Percentiles rank a stretch among this genome's conserved stretches.
These are phyloP conservation scores for Cherax destructor DNA, from an alignment of 1,140 invertebrate species.

Conservation along the genomic window DNA sequence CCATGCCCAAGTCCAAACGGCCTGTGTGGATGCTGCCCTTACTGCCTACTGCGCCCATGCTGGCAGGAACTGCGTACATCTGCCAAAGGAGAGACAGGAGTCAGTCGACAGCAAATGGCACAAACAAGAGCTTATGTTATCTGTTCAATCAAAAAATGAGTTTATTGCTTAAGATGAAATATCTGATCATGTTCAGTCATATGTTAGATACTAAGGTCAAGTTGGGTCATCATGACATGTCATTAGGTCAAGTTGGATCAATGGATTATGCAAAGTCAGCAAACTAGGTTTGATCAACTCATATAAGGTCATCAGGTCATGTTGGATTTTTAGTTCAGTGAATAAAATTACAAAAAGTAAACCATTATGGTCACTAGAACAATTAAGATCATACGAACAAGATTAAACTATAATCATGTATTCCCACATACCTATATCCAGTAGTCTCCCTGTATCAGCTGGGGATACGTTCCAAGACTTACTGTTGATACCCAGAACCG, in stretches of 20 bases:
- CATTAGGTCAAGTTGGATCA: not conserved
- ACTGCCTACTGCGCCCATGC: constrained; percentile 25
- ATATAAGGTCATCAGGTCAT: not conserved
- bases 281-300: not conserved
- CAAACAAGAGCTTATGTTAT: not conserved
- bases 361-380: no score
- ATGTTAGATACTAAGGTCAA: not conserved
- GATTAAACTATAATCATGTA: no score
- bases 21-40: not conserved
- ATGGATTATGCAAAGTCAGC: no score
- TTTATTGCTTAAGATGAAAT: not conserved
- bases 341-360: no score
- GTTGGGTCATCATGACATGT: not conserved
- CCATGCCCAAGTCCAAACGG: not conserved
- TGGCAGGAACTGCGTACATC: not conserved
- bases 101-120: constrained; percentile 4
- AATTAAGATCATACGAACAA: no score
- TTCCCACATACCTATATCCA: no score
- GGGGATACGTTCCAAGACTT: no score
- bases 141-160: not conserved
- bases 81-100: constrained; percentile 28
- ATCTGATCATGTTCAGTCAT: not conserved
- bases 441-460: no score
- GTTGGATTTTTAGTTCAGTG: no score
- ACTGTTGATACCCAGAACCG: no score